Base-by-base conservation (phyloP, 37 sponge, comb jelly and placozoan species). In the Agelas oroides region DNA sequence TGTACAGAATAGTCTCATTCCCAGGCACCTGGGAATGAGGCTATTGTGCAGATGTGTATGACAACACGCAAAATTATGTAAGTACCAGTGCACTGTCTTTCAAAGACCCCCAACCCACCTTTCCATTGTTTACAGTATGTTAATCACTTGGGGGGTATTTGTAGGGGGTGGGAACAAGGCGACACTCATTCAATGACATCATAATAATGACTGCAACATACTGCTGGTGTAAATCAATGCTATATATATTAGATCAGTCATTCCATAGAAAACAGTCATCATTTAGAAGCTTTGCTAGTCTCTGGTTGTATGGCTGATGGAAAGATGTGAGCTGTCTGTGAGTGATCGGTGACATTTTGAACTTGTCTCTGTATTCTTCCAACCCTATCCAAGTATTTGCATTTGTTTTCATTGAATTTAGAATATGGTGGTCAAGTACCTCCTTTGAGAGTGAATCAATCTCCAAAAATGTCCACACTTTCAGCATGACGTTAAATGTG, bases 221-320 rank as follows among this genome's bases (percentile, higher is more conserved):
- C n/a, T n/a, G n/a, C n/a, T 46, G 46, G 46, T 46, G 8, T 12
- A 3, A 46, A 46, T 46, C 8, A 8, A 46, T 8, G 8, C 3
- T 3, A 3, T 8, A 46, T 46, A 3, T 12, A 46, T 46, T 8
- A 46, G n/a, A 53, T 12, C 31, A 55, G 20, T 64, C 52, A 1
- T 71, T 58, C 89, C 89, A 88, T 13, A 82, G 35, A 62, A 71
- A 88, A 16, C 57, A 35, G 25, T 76, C 71, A 62, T 88, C 73
- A 5, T 67, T 54, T 21, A 88, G 77, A 0, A 88, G 60, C 3
- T 70, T 70, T 20, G 83, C 89, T 41, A 88, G 37, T 31, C 53
- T 69, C 20, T 59, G 13, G 70, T 88, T 88, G 62, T 77, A 82
- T 20, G 89, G 84, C 5, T 59, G n/a, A 34, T 62, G 76, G 41